phyloP scores from a whole-genome alignment of 2,113 vertebrate genomes.

The Eidolon helvum region DNA sequence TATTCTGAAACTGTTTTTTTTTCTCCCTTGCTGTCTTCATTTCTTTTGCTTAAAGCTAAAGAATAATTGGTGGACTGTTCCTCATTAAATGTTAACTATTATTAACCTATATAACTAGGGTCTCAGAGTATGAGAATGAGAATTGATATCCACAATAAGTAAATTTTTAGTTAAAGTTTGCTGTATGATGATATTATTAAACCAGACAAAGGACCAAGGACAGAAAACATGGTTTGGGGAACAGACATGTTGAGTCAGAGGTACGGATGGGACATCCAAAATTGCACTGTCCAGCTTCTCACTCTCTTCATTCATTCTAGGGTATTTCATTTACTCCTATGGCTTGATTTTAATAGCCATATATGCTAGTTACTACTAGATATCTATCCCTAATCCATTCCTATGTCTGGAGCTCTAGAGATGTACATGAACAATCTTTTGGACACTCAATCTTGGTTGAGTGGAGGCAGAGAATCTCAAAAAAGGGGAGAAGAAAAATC shows the following conservation, averaged over 20 bases:
- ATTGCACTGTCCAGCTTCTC: neutral
- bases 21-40: neutral
- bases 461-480: neutral
- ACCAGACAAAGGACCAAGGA: neutral
- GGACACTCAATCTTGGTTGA: neutral
- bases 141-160: neutral
- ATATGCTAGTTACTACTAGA: neutral
- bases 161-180: neutral
- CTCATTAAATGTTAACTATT: constrained; percentile 44
- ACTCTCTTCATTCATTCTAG: neutral
- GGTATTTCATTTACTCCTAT: neutral
- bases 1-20: neutral
- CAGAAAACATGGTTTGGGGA: neutral
- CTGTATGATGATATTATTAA: neutral
- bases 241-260: neutral
- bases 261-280: neutral
- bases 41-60: constrained; percentile 26
- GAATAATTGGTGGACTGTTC: constrained; percentile 7
- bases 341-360: neutral
- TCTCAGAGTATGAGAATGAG: neutral
- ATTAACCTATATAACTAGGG: constrained; percentile 4
- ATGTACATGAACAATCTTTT: neutral
- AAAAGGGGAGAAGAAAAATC: neutral
- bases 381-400: neutral
- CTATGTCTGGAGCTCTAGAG: neutral